Conservation (phyloP, 2,113 vertebrate genomes). For the Pterocles orientalis region DNA sequence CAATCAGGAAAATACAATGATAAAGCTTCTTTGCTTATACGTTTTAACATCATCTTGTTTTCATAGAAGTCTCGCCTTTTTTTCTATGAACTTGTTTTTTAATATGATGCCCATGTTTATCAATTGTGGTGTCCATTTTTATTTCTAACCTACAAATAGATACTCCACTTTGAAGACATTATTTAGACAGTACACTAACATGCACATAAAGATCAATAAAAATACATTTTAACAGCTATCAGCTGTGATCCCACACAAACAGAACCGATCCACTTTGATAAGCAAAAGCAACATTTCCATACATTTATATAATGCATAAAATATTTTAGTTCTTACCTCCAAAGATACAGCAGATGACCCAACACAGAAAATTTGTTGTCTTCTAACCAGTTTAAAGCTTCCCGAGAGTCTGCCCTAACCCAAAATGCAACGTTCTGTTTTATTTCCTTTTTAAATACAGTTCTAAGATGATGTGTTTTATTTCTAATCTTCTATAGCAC, state of each 20-base stretch:
- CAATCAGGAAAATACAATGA: neutral
- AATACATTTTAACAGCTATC: neutral
- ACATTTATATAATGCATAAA: neutral
- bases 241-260: neutral
- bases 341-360: neutral
- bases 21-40: neutral
- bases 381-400: slow-evolving; percentile 24
- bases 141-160: neutral
- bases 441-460: slow-evolving; percentile 38
- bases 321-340: slow-evolving; percentile 71
- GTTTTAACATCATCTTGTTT: neutral
- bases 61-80: neutral
- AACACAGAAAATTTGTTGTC: neutral
- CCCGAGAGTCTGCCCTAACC: neutral
- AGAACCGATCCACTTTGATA: neutral
- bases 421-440: neutral
- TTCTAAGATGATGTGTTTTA: slow-evolving; percentile 46
- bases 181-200: neutral
- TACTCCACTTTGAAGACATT: neutral
- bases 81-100: neutral
- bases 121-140: neutral
- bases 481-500: slow-evolving; percentile 32
- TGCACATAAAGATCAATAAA: neutral
- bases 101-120: neutral
- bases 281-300: neutral